Evolutionary conservation across 1,140 invertebrate genomes (phyloP), one percentile per base, ranked within the genome.

Genomic region (Scaptomyza hsui): DNA sequence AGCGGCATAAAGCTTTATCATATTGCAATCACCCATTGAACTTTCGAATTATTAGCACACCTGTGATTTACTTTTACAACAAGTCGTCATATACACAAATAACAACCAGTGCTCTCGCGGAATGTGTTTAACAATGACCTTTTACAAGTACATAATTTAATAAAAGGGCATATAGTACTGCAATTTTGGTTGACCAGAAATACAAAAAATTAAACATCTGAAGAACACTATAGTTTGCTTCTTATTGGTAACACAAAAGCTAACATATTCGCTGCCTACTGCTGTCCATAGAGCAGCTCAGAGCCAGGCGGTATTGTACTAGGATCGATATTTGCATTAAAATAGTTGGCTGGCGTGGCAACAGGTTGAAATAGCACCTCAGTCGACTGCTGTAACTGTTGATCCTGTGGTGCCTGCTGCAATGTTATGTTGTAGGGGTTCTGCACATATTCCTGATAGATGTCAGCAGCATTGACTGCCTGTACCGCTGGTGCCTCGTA

Each of bases 241-340:
- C 16, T 63, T 53, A n/a, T 29, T 73, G 48, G n/a, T 55, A 37
- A 57, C 19, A 35, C 26, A 51, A 35, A 21, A 35, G 51, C 9
- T 26, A 24, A 6, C 4, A 18, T 37, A 2, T 32, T 24, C 2
- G 15, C 59, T 35, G 5, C 3, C 73, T 72, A 90, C 44, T 91
- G 90, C 56, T 89, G 78, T 15, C 92, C 93, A 71, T 93, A 94
- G 4, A 94, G 83, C 53, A 93, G 92, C 61, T 94, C 94, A 0
- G 94, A 94, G 9, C 93, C 93, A 0, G 93, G 93, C 18, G 92
- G 92, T 53, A 93, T 91, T 21, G 70, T 72, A 56, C 91, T 92
- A 15, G 92, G 92, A 52, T 92, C 92, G 0, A 92, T 91, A 42
- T 67, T 90, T 0, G 64, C 63, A 45, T 92, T 92, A 75, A 94